Conservation (phyloP, 1,140 invertebrate genomes). For the Scaptomyza montana region DNA sequence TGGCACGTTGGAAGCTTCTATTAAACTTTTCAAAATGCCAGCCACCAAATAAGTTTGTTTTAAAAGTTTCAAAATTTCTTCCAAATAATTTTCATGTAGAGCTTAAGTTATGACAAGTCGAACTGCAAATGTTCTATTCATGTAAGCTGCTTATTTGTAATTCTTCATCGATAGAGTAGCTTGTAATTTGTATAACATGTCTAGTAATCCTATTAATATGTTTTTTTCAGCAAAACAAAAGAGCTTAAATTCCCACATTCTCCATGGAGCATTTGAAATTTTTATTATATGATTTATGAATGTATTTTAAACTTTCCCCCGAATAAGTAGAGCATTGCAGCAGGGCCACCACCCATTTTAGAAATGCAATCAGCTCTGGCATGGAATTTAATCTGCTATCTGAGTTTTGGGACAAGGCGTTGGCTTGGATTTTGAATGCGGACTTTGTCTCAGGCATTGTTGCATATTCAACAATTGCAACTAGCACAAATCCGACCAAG, state of each 20-base stretch:
- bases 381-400: slow-evolving; percentile 69
- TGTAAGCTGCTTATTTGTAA: no score
- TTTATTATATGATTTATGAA: slow-evolving; percentile 64
- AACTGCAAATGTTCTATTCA: slow-evolving; percentile 5
- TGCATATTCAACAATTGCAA: slow-evolving; percentile 78
- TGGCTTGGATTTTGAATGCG: no score
- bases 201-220: neutral
- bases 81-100: neutral
- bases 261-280: slow-evolving; percentile 18
- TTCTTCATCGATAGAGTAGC: no score
- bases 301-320: slow-evolving; percentile 32
- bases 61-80: slow-evolving; percentile 52
- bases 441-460: slow-evolving; percentile 48
- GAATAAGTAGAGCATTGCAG: slow-evolving; percentile 30
- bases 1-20: slow-evolving; percentile 32
- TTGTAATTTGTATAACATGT: no score
- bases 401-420: slow-evolving; percentile 38
- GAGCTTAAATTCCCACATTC: neutral
- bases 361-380: slow-evolving; percentile 68
- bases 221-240: neutral
- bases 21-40: slow-evolving; percentile 53
- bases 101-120: neutral
- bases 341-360: slow-evolving; percentile 29
- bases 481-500: slow-evolving; percentile 62
- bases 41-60: slow-evolving; percentile 20